Evolutionary conservation across 64 coral and sea anemone species (phyloP).

Genomic region (Exaiptasia diaphana): DNA sequence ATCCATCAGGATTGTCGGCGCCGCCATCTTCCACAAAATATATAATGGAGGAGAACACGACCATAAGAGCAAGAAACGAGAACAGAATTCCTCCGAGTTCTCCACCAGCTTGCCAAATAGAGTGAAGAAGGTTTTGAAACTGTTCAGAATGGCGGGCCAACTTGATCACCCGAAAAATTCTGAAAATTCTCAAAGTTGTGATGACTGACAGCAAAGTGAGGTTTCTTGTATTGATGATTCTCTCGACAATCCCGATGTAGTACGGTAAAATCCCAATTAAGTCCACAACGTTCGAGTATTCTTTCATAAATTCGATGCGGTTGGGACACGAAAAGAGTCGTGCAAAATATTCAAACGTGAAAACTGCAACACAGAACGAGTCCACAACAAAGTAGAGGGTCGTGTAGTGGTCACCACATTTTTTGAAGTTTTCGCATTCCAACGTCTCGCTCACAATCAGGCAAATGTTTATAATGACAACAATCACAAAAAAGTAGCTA

Average conservation of each 20-base stretch:
- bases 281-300: conserved; percentile 69
- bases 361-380: conserved; percentile 82
- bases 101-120: conserved; percentile 55
- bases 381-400: conserved; percentile 54
- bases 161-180: conserved; percentile 81
- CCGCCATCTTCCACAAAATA: conserved; percentile 54
- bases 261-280: conserved; percentile 76
- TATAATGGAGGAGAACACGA: conserved; percentile 67
- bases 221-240: conserved; percentile 29
- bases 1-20: neutral
- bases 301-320: conserved; percentile 48
- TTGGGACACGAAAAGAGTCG: conserved; percentile 61
- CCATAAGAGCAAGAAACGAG: conserved; percentile 69
- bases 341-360: conserved; percentile 69
- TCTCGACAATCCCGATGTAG: conserved; percentile 55
- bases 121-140: conserved; percentile 60
- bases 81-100: conserved; percentile 87
- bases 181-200: conserved; percentile 60
- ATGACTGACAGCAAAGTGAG: conserved; percentile 38
- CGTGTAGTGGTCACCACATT: conserved; percentile 29
- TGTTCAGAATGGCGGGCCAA: conserved; percentile 66
- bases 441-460: conserved; percentile 73
- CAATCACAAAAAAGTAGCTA: conserved; percentile 58
- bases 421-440: conserved; percentile 5
- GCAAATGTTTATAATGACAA: conserved; percentile 75